Percentiles rank a stretch among this genome's conserved stretches.
Evolutionary conservation across 2,113 vertebrate genomes (phyloP).

Genomic region (Gobiocypris rarus): DNA sequence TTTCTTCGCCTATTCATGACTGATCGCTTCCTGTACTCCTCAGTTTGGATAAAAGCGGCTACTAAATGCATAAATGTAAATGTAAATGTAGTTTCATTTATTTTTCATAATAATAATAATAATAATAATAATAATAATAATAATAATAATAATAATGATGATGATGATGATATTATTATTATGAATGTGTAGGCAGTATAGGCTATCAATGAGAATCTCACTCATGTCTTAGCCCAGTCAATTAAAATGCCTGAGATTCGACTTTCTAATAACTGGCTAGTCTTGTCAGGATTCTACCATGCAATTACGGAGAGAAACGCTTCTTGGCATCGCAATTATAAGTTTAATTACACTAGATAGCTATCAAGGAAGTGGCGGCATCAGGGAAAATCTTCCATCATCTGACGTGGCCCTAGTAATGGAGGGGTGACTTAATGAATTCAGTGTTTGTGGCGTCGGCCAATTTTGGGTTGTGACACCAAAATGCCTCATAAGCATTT

Average conservation of each 20-base stretch:
- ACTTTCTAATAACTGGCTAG: conserved; percentile 46
- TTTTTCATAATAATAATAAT: too few relatives aligned
- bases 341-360: conserved; percentile 73
- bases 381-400: conserved; percentile 61
- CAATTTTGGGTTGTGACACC: conserved; percentile 63
- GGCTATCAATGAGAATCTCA: conserved; percentile 28
- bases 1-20: too few relatives aligned
- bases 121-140: too few relatives aligned
- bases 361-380: conserved; percentile 65
- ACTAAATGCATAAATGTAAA: too few relatives aligned
- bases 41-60: too few relatives aligned
- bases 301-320: conserved; percentile 61
- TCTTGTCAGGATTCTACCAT: conserved; percentile 40
- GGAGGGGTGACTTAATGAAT: conserved; percentile 68
- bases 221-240: conserved; percentile 40
- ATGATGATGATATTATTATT: too few relatives aligned
- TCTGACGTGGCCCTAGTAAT: conserved; percentile 59
- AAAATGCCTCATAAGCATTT: conserved; percentile 65
- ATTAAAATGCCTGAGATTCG: conserved; percentile 54
- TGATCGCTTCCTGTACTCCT: too few relatives aligned
- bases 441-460: conserved; percentile 61
- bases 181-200: not conserved
- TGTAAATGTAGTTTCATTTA: too few relatives aligned
- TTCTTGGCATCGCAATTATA: conserved; percentile 68
- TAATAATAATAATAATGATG: too few relatives aligned